Evolutionary conservation across 2,888 invertebrate species (phyloP).

Genomic region (Stenoptilia bipunctidactyla): DNA sequence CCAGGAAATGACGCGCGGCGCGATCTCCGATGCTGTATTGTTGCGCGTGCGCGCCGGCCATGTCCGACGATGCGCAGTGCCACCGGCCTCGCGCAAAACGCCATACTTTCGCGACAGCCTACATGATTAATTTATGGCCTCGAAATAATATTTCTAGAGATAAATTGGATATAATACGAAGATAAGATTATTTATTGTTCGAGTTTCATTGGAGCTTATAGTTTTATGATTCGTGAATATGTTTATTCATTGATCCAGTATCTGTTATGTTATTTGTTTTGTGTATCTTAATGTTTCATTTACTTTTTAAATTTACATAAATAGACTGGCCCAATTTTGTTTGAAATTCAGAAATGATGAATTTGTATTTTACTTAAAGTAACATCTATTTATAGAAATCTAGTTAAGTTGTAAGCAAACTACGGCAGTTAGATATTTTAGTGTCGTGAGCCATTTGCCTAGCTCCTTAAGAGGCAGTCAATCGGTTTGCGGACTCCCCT

Average conservation of each 20-base stretch:
- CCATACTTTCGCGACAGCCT: constrained; percentile 67
- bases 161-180: constrained; percentile 55
- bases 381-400: constrained; percentile 7
- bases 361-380: too few relatives aligned
- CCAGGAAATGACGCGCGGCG: constrained; percentile 49
- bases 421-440: constrained; percentile 20
- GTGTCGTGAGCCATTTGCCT: constrained; percentile 16
- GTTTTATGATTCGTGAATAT: too few relatives aligned
- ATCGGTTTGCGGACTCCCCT: constrained; percentile 9
- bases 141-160: constrained; percentile 48
- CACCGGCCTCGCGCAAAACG: constrained; percentile 45
- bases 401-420: constrained; percentile 12
- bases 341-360: too few relatives aligned
- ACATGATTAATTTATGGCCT: constrained; percentile 68
- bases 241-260: too few relatives aligned
- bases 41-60: constrained; percentile 33
- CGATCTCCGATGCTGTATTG: constrained; percentile 35
- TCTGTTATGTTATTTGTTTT: too few relatives aligned
- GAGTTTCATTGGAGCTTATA: too few relatives aligned
- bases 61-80: constrained; percentile 41
- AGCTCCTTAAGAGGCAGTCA: constrained; percentile 8
- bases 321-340: too few relatives aligned
- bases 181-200: constrained; percentile 58
- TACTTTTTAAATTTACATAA: too few relatives aligned
- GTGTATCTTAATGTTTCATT: too few relatives aligned